Evolutionary conservation across 1,140 invertebrate genomes (phyloP), one percentile per base, ranked within the genome.

Genomic region (Mactra quadrangularis): DNA sequence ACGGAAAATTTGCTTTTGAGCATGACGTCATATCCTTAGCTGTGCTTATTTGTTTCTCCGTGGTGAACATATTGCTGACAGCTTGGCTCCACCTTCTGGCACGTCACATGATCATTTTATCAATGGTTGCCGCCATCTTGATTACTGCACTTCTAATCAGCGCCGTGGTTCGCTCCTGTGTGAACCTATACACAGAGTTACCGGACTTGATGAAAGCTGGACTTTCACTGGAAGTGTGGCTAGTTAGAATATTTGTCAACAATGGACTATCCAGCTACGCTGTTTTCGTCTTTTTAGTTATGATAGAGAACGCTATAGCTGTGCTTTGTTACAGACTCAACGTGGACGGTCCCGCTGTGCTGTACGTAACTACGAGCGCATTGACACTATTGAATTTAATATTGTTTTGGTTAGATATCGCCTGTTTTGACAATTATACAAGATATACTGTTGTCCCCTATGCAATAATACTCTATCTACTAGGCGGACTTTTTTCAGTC

Each of bases 31-130:
- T 68, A 6, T 27, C 64, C 2, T 47, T 17, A 47, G 64, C 45
- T 15, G 64, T 68, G 31, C 45, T 68, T 50, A 68, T 68, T 68
- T 50, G 38, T 27, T 68, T 47, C 47, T 68, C 64, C 11, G 41
- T 68, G 41, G 64, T 41, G 3, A 68, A 50, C 19, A 33, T 68
- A 13, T 27, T 68, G 13, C 47, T 68, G 15, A 68, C 64, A 15
- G 45, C 47, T 13, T 68, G 64, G 64, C 31, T 68, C 27, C 64
- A 68, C 25, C 45, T 68, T 11, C 19, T 68, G 4, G 17, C 64
- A 15, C 41, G 45, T 13, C 31, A 68, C 45, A n/a, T 38, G 64
- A 68, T 68, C 27, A 50, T 68, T 31, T 68, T 68, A 19, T 68
- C 64, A 3, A 47, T 41, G 45, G 64, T 68, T 22, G 64, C 38